phyloP scores from a whole-genome alignment of 2,888 invertebrate genomes.

The Cepaea hortensis region DNA sequence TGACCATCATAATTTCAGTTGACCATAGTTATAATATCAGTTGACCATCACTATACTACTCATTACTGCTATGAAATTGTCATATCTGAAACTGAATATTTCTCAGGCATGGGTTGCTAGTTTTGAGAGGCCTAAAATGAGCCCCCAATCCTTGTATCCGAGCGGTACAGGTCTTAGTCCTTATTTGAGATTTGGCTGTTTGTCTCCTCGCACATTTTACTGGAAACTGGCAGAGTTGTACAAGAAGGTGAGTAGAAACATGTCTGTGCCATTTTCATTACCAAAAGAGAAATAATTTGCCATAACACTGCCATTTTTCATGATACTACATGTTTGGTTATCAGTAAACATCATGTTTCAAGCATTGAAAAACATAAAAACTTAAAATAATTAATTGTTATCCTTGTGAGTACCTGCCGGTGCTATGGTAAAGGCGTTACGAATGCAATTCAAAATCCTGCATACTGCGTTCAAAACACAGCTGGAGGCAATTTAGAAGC shows the following conservation, averaged over 20 bases:
- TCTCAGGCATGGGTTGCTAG: slow-evolving; percentile 90
- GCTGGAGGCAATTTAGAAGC: too few species aligned
- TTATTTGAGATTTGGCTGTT: slow-evolving; percentile 89
- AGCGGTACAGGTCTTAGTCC: slow-evolving; percentile 90
- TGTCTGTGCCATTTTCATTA: not conserved
- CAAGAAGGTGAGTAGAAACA: slow-evolving; percentile 77
- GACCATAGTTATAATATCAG: not conserved
- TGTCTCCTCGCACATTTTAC: slow-evolving; percentile 89
- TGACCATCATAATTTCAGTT: too few species aligned
- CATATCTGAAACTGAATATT: not conserved
- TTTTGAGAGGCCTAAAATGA: slow-evolving; percentile 91
- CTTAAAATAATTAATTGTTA: too few species aligned
- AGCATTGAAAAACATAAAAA: too few species aligned
- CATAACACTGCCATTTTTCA: not conserved
- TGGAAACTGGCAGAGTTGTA: slow-evolving; percentile 85
- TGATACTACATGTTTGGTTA: too few species aligned
- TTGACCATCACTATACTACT: not conserved
- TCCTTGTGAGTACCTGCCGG: too few species aligned
- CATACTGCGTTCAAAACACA: too few species aligned
- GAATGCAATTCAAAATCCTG: too few species aligned
- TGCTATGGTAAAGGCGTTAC: too few species aligned
- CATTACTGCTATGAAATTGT: not conserved
- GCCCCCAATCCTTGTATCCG: slow-evolving; percentile 88
- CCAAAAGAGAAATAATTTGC: too few species aligned
- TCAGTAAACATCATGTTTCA: too few species aligned